Conservation (phyloP, 2,888 invertebrate species). For the Athalia cordata region DNA sequence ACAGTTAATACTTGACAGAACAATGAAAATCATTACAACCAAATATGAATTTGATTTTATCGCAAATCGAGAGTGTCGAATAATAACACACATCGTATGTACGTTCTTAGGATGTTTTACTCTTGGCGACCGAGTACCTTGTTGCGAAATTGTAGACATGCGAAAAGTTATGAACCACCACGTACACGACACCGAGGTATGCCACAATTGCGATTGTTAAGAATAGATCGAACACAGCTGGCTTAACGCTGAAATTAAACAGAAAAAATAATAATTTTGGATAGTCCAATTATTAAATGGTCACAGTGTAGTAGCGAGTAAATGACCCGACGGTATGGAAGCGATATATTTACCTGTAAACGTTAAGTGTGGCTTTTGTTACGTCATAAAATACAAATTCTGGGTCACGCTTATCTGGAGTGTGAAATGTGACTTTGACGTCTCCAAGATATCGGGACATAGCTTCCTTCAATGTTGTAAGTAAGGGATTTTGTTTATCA, state of each 20-base stretch:
- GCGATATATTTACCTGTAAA: conserved; percentile 84
- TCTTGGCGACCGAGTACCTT: conserved; percentile 62
- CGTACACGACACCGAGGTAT: conserved; percentile 91
- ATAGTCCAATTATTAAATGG: conserved; percentile 33
- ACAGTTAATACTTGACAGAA: no score
- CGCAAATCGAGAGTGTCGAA: neutral
- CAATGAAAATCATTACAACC: no score
- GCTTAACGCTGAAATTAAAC: conserved; percentile 88
- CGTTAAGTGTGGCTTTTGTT: conserved; percentile 85
- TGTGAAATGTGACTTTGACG: conserved; percentile 81
- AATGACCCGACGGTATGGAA: no score
- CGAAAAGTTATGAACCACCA: conserved; percentile 84
- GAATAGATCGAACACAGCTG: conserved; percentile 97
- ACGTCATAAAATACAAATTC: conserved; percentile 94
- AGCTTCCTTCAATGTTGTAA: conserved; percentile 82
- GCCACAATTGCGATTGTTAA: conserved; percentile 89
- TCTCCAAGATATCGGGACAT: conserved; percentile 87
- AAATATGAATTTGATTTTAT: neutral
- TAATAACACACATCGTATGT: conserved; percentile 10
- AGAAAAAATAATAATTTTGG: conserved; percentile 44
- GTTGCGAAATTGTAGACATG: conserved; percentile 78
- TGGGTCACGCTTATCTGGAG: conserved; percentile 91
- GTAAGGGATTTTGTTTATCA: conserved; percentile 80
- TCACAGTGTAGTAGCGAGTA: conserved; percentile 1
- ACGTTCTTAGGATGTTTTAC: conserved; percentile 62